Evolutionary conservation across 2,888 invertebrate genomes (phyloP).

Genomic region (Lepetodrilus schrolli): DNA sequence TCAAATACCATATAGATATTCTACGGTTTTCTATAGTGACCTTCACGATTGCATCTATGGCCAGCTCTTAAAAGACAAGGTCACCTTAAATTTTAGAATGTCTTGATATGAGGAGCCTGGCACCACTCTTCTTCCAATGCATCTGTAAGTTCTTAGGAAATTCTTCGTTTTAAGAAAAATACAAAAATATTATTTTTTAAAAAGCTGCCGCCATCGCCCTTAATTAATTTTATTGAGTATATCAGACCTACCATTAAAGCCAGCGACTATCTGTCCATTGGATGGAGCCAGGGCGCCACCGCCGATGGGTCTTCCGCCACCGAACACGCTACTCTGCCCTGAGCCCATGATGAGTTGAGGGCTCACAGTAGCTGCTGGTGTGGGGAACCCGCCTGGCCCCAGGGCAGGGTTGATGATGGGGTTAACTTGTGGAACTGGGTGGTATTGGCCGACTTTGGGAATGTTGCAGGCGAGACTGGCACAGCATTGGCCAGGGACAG

Average conservation of each 20-base stretch:
- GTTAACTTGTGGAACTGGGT: constrained; percentile 54
- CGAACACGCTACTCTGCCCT: not conserved
- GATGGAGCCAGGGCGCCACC: constrained; percentile 32
- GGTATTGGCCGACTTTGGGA: constrained; percentile 56
- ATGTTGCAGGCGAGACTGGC: constrained; percentile 54
- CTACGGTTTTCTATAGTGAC: too few species aligned
- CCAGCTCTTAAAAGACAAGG: too few species aligned
- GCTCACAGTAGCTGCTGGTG: constrained; percentile 32
- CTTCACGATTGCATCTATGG: too few species aligned
- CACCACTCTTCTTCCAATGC: too few species aligned
- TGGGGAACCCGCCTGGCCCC: constrained; percentile 42
- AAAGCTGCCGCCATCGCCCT: too few species aligned
- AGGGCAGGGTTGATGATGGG: constrained; percentile 47
- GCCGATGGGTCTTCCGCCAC: constrained; percentile 26
- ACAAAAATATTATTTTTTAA: too few species aligned
- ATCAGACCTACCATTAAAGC: constrained; percentile 31
- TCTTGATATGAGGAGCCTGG: too few species aligned
- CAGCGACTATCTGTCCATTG: constrained; percentile 29
- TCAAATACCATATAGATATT: too few species aligned
- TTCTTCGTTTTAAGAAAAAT: too few species aligned
- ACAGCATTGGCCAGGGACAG: constrained; percentile 59
- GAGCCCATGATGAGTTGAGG: constrained; percentile 43
- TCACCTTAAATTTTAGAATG: too few species aligned
- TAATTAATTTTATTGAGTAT: too few species aligned
- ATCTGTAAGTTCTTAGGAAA: too few species aligned